Conservation (phyloP, 2,797 vertebrate genomes). For the Schizothorax lantsangensis region DNA sequence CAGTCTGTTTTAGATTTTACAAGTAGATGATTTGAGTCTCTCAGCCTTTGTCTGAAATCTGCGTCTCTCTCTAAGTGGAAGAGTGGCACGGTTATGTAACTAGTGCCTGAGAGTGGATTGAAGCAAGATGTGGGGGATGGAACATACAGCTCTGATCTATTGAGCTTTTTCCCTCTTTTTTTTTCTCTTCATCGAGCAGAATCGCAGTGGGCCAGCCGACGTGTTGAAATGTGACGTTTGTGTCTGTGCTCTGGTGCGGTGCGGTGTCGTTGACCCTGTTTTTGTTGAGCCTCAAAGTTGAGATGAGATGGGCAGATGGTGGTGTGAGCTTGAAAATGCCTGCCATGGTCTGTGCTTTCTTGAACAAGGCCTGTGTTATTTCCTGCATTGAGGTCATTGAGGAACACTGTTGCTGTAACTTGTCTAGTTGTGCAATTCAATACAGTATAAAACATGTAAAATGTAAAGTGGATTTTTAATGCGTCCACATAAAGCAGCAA, state of each 20-base stretch:
- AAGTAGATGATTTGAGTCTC: conserved; percentile 1
- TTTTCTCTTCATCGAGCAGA: conserved; percentile 55
- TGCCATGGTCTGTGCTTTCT: conserved; percentile 39
- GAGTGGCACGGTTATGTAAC: conserved; percentile 81
- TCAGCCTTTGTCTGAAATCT: conserved; percentile 54
- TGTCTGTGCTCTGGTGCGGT: conserved; percentile 5
- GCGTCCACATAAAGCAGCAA: background rate
- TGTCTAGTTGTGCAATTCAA: conserved; percentile 20
- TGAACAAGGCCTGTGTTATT: conserved; percentile 34
- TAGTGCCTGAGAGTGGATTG: conserved; percentile 66
- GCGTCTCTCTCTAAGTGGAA: conserved; percentile 47
- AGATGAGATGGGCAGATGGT: conserved; percentile 53
- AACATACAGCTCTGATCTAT: conserved; percentile 52
- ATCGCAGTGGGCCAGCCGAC: conserved; percentile 36
- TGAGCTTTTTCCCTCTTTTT: conserved; percentile 51
- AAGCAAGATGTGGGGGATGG: conserved; percentile 63
- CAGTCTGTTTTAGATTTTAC: background rate
- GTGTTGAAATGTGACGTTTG: conserved; percentile 13
- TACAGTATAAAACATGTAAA: conserved; percentile 1
- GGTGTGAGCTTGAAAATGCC: conserved; percentile 40
- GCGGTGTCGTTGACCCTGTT: conserved; percentile 50
- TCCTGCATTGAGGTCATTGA: conserved; percentile 44
- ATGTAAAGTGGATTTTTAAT: background rate
- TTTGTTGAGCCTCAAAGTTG: conserved; percentile 58
- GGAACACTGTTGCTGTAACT: conserved; percentile 23